Percentiles rank a stretch among this genome's conserved stretches.
phyloP scores from a whole-genome alignment of 2,888 invertebrate species.

The Callosobruchus maculatus region DNA sequence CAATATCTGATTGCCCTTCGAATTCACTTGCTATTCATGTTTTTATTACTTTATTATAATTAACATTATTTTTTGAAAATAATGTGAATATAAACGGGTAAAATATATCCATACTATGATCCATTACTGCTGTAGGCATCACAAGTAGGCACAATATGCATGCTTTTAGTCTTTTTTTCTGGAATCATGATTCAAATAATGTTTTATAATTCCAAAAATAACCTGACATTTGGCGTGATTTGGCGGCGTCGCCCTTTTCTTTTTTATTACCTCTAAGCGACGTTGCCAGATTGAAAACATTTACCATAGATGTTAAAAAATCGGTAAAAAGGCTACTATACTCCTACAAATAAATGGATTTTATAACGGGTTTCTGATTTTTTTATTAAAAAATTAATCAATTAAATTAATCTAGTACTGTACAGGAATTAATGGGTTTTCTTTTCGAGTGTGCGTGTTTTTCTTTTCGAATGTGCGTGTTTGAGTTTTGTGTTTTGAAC shows the following conservation, averaged over 20 bases:
- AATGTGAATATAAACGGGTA: neutral
- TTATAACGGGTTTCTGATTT: too few species aligned
- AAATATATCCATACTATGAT: neutral
- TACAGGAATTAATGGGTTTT: too few species aligned
- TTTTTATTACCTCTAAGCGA: neutral
- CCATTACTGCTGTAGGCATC: neutral
- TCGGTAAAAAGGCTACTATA: neutral
- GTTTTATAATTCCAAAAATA: neutral
- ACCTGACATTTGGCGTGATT: neutral
- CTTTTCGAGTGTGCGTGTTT: too few species aligned
- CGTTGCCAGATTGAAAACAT: neutral
- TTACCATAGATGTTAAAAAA: neutral
- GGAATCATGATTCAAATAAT: conserved; percentile 2
- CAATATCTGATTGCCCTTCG: too few species aligned
- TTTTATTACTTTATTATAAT: too few species aligned
- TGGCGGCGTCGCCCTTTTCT: neutral
- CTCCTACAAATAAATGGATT: too few species aligned
- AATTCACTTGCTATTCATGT: conserved; percentile 18
- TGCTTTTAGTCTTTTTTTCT: conserved; percentile 21
- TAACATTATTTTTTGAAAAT: neutral
- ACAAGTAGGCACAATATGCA: conserved; percentile 16
- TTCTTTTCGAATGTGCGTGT: too few species aligned
- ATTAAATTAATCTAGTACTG: too few species aligned
- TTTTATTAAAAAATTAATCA: too few species aligned
- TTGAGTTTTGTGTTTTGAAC: too few species aligned